Percentiles rank a stretch among this genome's conserved stretches.
These are phyloP conservation scores for Crypturellus tataupa DNA, from an alignment of 2,797 vertebrate genomes.

Conservation along the genomic window DNA sequence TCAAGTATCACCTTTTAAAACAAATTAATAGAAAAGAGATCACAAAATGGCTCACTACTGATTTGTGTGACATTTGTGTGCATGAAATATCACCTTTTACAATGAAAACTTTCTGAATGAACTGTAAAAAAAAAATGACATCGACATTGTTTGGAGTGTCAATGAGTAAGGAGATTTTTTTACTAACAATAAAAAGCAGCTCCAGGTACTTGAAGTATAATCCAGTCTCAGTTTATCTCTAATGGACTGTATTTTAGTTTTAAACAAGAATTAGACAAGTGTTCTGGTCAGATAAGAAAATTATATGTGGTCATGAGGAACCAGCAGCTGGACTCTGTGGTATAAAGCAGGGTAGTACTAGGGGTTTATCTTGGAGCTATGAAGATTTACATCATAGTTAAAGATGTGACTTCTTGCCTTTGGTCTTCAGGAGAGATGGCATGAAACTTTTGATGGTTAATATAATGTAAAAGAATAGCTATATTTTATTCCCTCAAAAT, in stretches of 20 bases:
- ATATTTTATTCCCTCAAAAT: neutral
- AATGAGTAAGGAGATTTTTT: neutral
- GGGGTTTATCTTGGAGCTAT: neutral
- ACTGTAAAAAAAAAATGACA: neutral
- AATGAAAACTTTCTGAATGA: neutral
- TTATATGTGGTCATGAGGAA: neutral
- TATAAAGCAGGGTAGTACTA: neutral
- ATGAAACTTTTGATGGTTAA: neutral
- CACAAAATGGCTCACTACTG: neutral
- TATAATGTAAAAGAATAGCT: neutral
- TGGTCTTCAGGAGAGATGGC: neutral
- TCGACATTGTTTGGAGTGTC: neutral
- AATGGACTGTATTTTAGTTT: neutral
- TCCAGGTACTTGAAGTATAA: neutral
- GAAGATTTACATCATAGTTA: neutral
- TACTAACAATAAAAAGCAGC: neutral
- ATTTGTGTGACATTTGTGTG: neutral
- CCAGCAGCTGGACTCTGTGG: slow-evolving; percentile 1
- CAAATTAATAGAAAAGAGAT: neutral
- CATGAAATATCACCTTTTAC: neutral
- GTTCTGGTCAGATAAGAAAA: slow-evolving; percentile 54
- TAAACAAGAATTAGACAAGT: neutral
- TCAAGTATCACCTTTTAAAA: neutral
- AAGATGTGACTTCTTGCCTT: neutral
- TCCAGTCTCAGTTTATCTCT: neutral